These are phyloP conservation scores for Saccostrea echinata DNA, from an alignment of 1,140 invertebrate species.

Conservation along the genomic window DNA sequence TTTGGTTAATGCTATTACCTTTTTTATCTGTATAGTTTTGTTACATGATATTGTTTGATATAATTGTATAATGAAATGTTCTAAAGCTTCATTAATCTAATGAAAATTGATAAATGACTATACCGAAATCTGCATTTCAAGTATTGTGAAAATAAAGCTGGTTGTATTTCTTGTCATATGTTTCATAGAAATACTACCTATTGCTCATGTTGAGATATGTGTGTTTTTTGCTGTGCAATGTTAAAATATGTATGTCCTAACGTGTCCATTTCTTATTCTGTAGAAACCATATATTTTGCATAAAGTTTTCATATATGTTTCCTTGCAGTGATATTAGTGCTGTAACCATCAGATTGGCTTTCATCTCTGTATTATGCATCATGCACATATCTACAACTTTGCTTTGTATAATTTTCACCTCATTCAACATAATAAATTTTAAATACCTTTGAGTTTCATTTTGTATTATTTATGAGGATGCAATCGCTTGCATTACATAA, in stretches of 20 bases:
- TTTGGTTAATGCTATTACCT: conserved; percentile 20
- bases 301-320: conserved; percentile 27
- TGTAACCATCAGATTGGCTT: conserved; percentile 20
- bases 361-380: conserved; percentile 16
- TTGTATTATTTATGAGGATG: neutral
- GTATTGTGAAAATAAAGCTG: neutral
- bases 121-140: neutral
- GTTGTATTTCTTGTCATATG: conserved; percentile 39
- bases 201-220: neutral
- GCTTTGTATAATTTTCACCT: conserved; percentile 25
- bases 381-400: neutral
- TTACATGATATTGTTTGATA: conserved; percentile 30
- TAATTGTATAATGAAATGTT: conserved; percentile 14
- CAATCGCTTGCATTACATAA: no score
- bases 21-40: conserved; percentile 25
- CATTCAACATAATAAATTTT: conserved; percentile 16
- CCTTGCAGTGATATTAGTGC: conserved; percentile 22
- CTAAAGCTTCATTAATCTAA: neutral
- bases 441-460: neutral
- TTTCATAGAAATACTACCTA: conserved; percentile 28
- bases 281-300: conserved; percentile 27
- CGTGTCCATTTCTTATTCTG: conserved; percentile 1
- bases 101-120: neutral
- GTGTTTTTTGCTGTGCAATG: conserved; percentile 18
- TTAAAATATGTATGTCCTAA: neutral